Evolutionary conservation across 2,113 vertebrate species (phyloP), one percentile per base, ranked within the genome.

Genomic region (Polypterus bichir): DNA sequence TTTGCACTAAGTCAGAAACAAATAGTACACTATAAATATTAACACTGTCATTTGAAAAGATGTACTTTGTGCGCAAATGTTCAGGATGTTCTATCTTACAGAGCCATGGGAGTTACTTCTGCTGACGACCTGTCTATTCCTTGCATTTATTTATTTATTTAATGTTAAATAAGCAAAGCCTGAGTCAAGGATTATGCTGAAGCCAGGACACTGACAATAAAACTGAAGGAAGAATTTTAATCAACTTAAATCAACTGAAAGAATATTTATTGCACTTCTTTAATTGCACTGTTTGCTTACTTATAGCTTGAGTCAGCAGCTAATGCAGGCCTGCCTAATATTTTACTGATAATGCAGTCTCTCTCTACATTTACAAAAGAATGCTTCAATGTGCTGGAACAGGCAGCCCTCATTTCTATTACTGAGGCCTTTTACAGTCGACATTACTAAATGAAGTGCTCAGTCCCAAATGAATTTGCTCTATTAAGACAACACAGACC

Each of bases 401-500:
- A 45, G 47, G 44, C 49, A 4, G 27, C 51, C 46, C 57, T 57
- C 63, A 62, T 66, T 69, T 68, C 64, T 62, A 71, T 68, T 66
- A 62, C 56, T 44, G 56, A 4, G 44, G 66, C 27, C 44, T 53
- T 75, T 62, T 72, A 53, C 48, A 66, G 9, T 52, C 64, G 71
- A 68, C 63, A 57, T 57, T 65, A 69, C 61, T 67, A 78, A 76
- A 82, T 81, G 69, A 80, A 82, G 71, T 72, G 75, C 69, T 79
- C 66, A 74, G 46, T 59, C 74, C 63, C 67, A 63, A 73, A 74
- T 68, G 65, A 79, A 80, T 77, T 75, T 75, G 63, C 65, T 73
- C 70, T 77, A 77, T 80, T 79, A 80, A 77, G 73, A 76, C 60
- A 73, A 76, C 74, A 76, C 10, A 66, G 63, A 76, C 71, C 70